These are phyloP conservation scores for Drosophila mojavensis DNA, from an alignment of 1,140 invertebrate species.

Conservation along the genomic window DNA sequence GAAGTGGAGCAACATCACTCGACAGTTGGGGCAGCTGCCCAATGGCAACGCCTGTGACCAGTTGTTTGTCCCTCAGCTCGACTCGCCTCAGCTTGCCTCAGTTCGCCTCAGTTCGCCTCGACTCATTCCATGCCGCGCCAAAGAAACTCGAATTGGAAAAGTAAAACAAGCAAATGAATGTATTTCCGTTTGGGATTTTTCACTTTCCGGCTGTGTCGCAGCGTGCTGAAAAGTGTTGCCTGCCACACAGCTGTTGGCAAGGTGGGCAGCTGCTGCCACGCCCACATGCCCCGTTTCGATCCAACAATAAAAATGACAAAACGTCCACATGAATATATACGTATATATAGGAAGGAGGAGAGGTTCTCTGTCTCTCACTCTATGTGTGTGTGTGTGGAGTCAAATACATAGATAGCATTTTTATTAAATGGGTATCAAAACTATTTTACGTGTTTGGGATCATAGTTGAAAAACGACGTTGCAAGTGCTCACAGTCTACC, in stretches of 20 bases:
- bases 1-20: too few species aligned
- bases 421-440: slow-evolving; percentile 79
- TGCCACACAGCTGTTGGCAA: not conserved
- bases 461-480: slow-evolving; percentile 23
- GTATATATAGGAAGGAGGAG: too few species aligned
- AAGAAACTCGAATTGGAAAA: slow-evolving; percentile 75
- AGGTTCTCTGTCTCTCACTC: too few species aligned
- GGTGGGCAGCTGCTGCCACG: not conserved
- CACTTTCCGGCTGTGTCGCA: slow-evolving; percentile 69
- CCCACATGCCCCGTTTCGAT: not conserved
- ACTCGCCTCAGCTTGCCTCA: not conserved
- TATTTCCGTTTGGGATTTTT: slow-evolving; percentile 82
- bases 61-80: not conserved
- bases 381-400: too few species aligned
- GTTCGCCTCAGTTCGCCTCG: not conserved
- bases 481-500: slow-evolving; percentile 1
- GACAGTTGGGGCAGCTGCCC: too few species aligned
- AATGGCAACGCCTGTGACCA: not conserved
- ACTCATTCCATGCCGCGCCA: slow-evolving; percentile 14
- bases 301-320: slow-evolving; percentile 68
- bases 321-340: slow-evolving; percentile 37
- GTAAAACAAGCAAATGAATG: slow-evolving; percentile 82
- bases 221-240: slow-evolving; percentile 57
- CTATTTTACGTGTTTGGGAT: slow-evolving; percentile 72
- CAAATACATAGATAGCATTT: slow-evolving; percentile 72